Evolutionary conservation across 2,113 vertebrate species (phyloP).

Genomic region (Xiphophorus couchianus): DNA sequence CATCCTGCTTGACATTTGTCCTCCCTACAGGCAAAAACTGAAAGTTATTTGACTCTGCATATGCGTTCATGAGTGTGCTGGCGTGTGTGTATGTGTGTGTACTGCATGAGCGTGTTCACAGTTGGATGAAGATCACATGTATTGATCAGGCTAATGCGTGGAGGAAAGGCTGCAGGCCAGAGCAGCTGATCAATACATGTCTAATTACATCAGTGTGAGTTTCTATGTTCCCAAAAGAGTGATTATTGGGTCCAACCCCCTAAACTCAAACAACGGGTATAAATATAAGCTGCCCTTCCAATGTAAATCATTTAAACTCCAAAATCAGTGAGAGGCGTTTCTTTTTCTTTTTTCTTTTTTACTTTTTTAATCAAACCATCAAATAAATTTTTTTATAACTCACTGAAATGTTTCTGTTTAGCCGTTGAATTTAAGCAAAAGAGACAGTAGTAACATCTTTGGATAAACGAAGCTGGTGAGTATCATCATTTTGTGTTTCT

Average conservation of each 20-base stretch:
- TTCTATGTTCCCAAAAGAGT: slow-evolving; percentile 32
- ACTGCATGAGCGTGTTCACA: slow-evolving; percentile 30
- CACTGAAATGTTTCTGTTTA: not conserved
- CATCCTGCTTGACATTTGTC: slow-evolving; percentile 41
- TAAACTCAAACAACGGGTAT: slow-evolving; percentile 59
- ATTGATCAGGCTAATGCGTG: slow-evolving; percentile 82
- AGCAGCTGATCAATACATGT: slow-evolving; percentile 76
- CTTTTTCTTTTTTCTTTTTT: not conserved
- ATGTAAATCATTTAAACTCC: slow-evolving; percentile 39
- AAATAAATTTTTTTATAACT: not conserved
- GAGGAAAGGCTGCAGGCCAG: slow-evolving; percentile 79
- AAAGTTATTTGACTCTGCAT: slow-evolving; percentile 53
- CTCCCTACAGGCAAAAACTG: slow-evolving; percentile 62
- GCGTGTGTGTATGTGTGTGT: slow-evolving; percentile 11
- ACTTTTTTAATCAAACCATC: not conserved
- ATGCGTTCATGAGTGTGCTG: not conserved
- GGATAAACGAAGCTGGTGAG: slow-evolving; percentile 38
- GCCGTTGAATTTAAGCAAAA: not conserved
- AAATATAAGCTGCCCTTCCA: slow-evolving; percentile 73
- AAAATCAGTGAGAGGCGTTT: not conserved
- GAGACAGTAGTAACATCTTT: not conserved
- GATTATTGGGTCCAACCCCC: slow-evolving; percentile 9
- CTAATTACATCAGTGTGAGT: slow-evolving; percentile 74
- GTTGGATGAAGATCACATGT: slow-evolving; percentile 76
- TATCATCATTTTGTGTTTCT: slow-evolving; percentile 9